Conservation (phyloP, 2,888 invertebrate species). For the Lathronympha strigana region DNA sequence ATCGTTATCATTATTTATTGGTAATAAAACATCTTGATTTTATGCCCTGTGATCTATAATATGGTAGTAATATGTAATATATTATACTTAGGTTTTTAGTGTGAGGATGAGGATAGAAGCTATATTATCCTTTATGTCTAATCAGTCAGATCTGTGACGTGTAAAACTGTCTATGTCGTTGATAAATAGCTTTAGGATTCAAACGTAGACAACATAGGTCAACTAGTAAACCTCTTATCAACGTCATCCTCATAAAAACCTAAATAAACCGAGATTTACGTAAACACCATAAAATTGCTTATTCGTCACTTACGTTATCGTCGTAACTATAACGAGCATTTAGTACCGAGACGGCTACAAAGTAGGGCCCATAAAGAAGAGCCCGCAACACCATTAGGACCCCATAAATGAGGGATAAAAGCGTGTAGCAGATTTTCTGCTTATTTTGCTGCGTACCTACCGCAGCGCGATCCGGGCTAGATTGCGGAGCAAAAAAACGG, state of each 20-base stretch:
- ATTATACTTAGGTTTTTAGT: neutral
- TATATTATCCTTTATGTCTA: neutral
- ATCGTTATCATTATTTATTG: conserved; percentile 52
- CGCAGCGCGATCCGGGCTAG: conserved; percentile 46
- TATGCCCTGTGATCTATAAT: neutral
- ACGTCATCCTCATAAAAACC: conserved; percentile 25
- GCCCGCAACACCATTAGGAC: conserved; percentile 54
- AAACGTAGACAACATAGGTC: conserved; percentile 8
- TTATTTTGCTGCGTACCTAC: conserved; percentile 52
- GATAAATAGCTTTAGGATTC: neutral
- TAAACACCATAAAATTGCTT: conserved; percentile 30
- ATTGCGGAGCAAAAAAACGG: neutral
- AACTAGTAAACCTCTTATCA: conserved; percentile 22
- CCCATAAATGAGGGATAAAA: conserved; percentile 56
- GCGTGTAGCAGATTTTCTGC: conserved; percentile 54
- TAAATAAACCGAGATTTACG: conserved; percentile 32
- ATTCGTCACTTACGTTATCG: conserved; percentile 37
- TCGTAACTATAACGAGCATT: conserved; percentile 33
- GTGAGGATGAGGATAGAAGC: neutral
- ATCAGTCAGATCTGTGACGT: neutral
- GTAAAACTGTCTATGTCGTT: neutral
- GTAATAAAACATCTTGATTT: conserved; percentile 45
- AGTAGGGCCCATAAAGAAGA: conserved; percentile 54
- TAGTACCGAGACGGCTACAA: conserved; percentile 47
- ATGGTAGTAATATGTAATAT: neutral